Base-by-base conservation (phyloP, 2,888 invertebrate species). In the Phengaris arion region DNA sequence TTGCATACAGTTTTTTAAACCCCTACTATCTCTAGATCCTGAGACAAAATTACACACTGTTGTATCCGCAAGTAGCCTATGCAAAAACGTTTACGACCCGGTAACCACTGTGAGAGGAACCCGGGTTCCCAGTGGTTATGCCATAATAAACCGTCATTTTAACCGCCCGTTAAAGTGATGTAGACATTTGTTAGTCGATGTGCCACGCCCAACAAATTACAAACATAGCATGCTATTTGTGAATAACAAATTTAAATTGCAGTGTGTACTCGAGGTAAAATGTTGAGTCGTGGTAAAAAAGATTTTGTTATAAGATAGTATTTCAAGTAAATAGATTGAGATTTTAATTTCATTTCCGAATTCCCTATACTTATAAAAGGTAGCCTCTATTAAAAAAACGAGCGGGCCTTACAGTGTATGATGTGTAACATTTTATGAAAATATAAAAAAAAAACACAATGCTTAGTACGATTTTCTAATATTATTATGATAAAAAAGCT, bases 111-210 rank as follows among this genome's bases (percentile, higher is more conserved):
- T 52, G 72, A 52, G 72, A 52, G 7, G 52, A 52, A 22, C 52
- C 35, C 12, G 8, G 52, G 52, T 72, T 72, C 52, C 70, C 70
- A 72, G 72, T 72, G 72, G 72, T 52, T 52, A 52, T 22, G 22
- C 35, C 72, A 72, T 54, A 72, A 72, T 72, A 72, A 72, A 72
- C 52, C 72, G 72, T 52, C 70, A 70, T 51, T 51, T 70, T 70
- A 72, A 54, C 51, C 70, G 51, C 72, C 52, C 52, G 72, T 72
- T 72, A 72, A 72, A 72, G 52, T 54, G 52, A 72, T 52, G 72
- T 72, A 72, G 72, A 52, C 51, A 52, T 70, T 70, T 70, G 70
- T 70, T 69, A 48, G 48, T 69, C 69, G 46, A 69, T 15, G 48
- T 69, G 12, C 52, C 54, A 72, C 72, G 72, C 72, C 72, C 72